Conservation (phyloP, 2,888 invertebrate genomes). For the Stenodera caucasica region DNA sequence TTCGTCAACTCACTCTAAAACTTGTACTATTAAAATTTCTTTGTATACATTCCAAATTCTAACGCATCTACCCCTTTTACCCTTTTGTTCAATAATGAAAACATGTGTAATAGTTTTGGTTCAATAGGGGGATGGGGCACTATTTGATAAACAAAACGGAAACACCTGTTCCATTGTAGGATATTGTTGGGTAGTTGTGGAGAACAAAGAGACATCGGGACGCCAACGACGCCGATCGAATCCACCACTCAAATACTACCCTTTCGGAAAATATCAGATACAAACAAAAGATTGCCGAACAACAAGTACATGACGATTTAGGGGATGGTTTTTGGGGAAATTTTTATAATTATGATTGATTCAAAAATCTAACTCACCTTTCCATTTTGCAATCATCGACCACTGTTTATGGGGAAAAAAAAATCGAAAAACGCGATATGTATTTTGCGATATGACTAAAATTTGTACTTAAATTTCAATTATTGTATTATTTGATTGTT, state of each 20-base stretch:
- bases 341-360: no score
- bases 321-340: not conserved
- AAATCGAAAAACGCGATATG: not conserved
- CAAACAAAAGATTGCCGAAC: constrained; percentile 25
- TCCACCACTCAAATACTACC: constrained; percentile 25
- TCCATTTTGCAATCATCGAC: constrained; percentile 2
- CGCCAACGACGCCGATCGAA: constrained; percentile 47
- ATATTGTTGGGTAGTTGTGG: constrained; percentile 12
- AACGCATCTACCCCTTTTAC: constrained; percentile 11
- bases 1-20: not conserved
- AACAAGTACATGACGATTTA: no score
- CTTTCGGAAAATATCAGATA: constrained; percentile 27
- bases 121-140: not conserved
- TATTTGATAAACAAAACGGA: constrained; percentile 19
- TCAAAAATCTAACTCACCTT: not conserved
- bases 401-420: not conserved
- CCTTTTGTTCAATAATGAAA: no score
- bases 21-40: constrained; percentile 2
- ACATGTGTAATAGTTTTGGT: no score
- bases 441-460: not conserved
- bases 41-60: constrained; percentile 15
- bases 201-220: constrained; percentile 45
- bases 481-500: no score
- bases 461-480: not conserved
- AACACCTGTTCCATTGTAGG: constrained; percentile 43